Evolutionary conservation across 2,113 vertebrate genomes (phyloP), one percentile per base, ranked within the genome.

Genomic region (Colinus virginianus): DNA sequence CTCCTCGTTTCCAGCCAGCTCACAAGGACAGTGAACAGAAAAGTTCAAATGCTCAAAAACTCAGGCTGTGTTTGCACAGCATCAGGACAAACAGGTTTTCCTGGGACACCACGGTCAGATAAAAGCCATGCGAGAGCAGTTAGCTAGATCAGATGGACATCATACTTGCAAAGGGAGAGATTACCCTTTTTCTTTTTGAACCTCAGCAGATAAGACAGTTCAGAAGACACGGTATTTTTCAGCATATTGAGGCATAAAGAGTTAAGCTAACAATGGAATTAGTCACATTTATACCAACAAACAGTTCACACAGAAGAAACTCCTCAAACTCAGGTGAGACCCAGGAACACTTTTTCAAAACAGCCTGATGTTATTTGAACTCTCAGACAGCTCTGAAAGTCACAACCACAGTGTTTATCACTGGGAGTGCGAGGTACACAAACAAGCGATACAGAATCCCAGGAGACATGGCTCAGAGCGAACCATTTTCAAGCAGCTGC

Each of bases 401-500:
- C 67, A 67, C 14, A 53, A 69, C 26, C 63, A 46, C 56, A 61
- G 51, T 66, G 68, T 71, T 76, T 36, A 40, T 51, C 25, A 42
- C 25, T 10, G 20, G 32, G 28, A 87, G 21, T 9, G 13, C 49
- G 71, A 55, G 59, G 51, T 51, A 59, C 80, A 61, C 61, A 92
- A 83, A 83, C 12, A 55, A 79, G 48, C 40, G 67, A 43, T n/a
- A 78, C 84, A 91, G 93, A 92, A 76, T 96, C 62, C 62, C 71
- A 70, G 87, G 89, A 94, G 84, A 78, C 89, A 55, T 2, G 0
- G n/a, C 71, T 77, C 75, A 91, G 87, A 53, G 53, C 1, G 1
- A 70, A 81, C 10, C 0, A 83, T 80, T 91, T 92, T 59, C 89
- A 90, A 8, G 4, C 92, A 92, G 94, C 96, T 95, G 34, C 68